These are phyloP conservation scores for Pomacea maculata DNA, from an alignment of 1,140 invertebrate species.

Conservation along the genomic window DNA sequence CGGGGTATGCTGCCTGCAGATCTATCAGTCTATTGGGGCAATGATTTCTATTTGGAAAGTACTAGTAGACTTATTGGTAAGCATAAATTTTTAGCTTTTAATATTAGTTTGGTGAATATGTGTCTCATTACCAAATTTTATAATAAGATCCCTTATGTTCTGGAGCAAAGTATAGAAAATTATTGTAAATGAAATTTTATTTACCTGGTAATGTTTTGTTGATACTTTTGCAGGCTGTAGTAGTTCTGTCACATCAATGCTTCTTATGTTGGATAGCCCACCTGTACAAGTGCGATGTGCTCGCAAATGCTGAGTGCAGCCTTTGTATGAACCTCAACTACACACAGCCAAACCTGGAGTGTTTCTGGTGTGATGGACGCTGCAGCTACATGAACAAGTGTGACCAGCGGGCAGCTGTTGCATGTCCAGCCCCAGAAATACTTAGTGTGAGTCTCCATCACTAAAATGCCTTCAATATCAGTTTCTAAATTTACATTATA, in stretches of 20 bases:
- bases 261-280: conserved; percentile 34
- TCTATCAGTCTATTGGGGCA: conserved; percentile 41
- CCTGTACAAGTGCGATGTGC: conserved; percentile 47
- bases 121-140: not conserved
- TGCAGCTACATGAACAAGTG: conserved; percentile 40
- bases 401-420: conserved; percentile 5
- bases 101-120: no score
- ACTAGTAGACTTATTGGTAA: conserved; percentile 33
- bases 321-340: conserved; percentile 47
- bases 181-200: not conserved
- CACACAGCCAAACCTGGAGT: conserved; percentile 36
- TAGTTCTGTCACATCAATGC: not conserved
- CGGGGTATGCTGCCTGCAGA: conserved; percentile 32
- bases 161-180: conserved; percentile 1
- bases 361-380: conserved; percentile 44
- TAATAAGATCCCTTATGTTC: not conserved
- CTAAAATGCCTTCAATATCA: not conserved
- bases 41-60: conserved; percentile 38
- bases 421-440: conserved; percentile 46
- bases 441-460: conserved; percentile 23
- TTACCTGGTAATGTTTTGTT: not conserved
- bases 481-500: not conserved
- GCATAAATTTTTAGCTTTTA: not conserved
- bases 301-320: conserved; percentile 51
- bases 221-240: no score